Base-by-base conservation (phyloP, 1,140 invertebrate genomes). In the Drosophila obscura region DNA sequence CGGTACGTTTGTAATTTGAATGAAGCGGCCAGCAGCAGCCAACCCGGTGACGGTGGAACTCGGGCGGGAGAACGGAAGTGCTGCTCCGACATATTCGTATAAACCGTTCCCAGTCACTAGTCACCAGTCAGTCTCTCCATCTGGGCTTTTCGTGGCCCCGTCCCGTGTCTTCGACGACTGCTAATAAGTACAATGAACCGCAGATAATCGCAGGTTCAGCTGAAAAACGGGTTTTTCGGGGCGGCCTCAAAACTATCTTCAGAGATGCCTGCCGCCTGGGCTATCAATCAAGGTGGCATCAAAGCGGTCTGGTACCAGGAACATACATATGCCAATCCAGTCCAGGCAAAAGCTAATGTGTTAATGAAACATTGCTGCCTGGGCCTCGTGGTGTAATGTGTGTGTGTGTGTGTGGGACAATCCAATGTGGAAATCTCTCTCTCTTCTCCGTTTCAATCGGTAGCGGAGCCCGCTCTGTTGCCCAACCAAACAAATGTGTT, bases 111-210 rank as follows among this genome's bases (percentile, higher is more conserved):
- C 11, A 58, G 52, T 52, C 58, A 19, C 19, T 19, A 19, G 19
- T 19, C 19, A 19, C 49, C 41, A 50, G 57, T 45, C 39, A 31
- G 73, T 41, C 45, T 61, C 46, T 55, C 41, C 16, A 51, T 55
- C 28, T 31, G 44, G 15, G 28, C 22, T 50, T 69, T 67, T 56
- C 66, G 64, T 69, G 66, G 64, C 64, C 66, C 66, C 51, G n/a
- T 31, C 24, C 67, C 41, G 31, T 43, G 22, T 13, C 13, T 71
- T 49, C 26, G 11, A 57, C 26, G 58, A 31, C 43, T 73, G 64
- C 64, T 65, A 77, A 79, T 76, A 76, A 81, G 82, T 87, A 88
- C 83, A 83, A 72, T 87, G 82, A 87, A 87, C 83, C 79, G 69
- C 62, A 73, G 79, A 83, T 87, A 83, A 87, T 88, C 79, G 75